Base-by-base conservation (phyloP, 2,888 invertebrate genomes). In the Thecophora atra region DNA sequence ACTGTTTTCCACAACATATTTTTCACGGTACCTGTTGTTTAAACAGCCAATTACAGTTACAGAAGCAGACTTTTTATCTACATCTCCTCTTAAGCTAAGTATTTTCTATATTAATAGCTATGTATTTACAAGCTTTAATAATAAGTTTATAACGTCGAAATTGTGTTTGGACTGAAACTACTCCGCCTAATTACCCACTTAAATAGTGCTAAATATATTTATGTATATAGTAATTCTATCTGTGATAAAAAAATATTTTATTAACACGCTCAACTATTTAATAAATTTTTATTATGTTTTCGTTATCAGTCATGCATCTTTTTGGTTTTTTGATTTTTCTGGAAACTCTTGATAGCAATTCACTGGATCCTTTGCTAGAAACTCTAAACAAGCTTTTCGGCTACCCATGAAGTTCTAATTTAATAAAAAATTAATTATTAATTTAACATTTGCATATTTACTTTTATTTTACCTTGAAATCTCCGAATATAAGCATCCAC, bases 381-480 rank as follows among this genome's bases (percentile, higher is more conserved):
- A 85, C 1, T 76, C 77, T 3, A 78, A 76, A 71, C 77, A 82
- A 0, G 79, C 76, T 44, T 67, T 63, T 21, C 76, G 79, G 71
- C 86, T 85, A 17, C 73, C 76, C 21, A 74, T 71, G 69, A 85
- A 85, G 63, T 85, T 85, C 84, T 85, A 64, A 0, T 76, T 74
- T 52, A 62, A 37, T 74, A 66, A 15, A 54, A 19, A 26, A 60
- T 28, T 26, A 28, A 8, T 19, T 3, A 21, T 24, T 28, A 7
- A 15, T 11, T 64, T 30, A 19, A 5, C 15, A 21, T 26, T 37
- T 63, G 17, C 54, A 37, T 37, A 8, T 37, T 37, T 37, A 11
- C 6, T 6, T 37, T 37, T 15, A 42, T 47, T 52, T 70, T 75
- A 82, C 83, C 77, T 79, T 82, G 21, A 84, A 77, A 71, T 85